Base-by-base conservation (phyloP, 2,888 invertebrate genomes). In the Cyclophora punctaria region DNA sequence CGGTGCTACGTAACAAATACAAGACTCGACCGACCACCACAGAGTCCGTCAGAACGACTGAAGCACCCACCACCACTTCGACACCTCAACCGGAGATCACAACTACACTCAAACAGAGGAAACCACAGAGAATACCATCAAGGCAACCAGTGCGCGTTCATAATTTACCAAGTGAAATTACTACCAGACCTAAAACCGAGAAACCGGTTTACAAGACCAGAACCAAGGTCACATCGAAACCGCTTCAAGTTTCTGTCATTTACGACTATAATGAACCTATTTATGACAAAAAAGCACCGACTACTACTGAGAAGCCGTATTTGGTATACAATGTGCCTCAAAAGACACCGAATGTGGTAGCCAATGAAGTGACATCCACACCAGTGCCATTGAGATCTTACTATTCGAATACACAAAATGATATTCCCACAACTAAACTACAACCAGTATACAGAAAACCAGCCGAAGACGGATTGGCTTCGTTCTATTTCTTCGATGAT, bases 401-500 rank as follows among this genome's bases (percentile, higher is more conserved):
- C 62, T 93, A 91, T 71, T 86, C 89, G n/a, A 90, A 88, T 64
- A 66, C 90, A 52, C 78, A 91, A 69, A 85, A 89, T 55, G 85
- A 89, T 55, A 86, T 89, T 49, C 87, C 89, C 3, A 90, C 90
- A 48, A 89, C 90, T 7, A 90, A 90, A 62, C 62, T 89, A 51
- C 87, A 89, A 62, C 87, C 89, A 2, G 90, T 91, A 49, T 86
- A 81, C 55, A 79, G 78, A 41, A 81, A 84, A 63, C 81, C 83
- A 42, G 82, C 75, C 58, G 79, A 84, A 55, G 86, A 88, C 63
- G 82, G 84, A 44, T 75, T 90, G 48, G 89, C 92, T 1, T 92
- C 93, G 4, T 93, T 91, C 74, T 93, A 90, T 64, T 93, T 92
- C 67, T 93, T 92, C 62, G 92, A 93, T 55, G 93, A 93, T 67